phyloP scores from a whole-genome alignment of 1,140 invertebrate species.

The Camponotus pennsylvanicus region DNA sequence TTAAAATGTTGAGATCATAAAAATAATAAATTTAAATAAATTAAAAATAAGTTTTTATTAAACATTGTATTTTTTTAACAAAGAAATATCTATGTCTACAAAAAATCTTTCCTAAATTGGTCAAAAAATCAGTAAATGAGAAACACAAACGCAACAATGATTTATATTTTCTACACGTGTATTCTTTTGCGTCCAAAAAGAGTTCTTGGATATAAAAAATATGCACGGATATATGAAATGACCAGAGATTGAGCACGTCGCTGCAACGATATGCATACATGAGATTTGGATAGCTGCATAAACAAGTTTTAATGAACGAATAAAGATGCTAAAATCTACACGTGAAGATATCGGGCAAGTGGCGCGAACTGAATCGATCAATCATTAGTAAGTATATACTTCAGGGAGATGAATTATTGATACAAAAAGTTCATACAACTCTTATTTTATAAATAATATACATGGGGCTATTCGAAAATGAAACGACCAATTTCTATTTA shows the following conservation, averaged over 20 bases:
- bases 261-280: background rate
- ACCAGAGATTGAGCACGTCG: constrained; percentile 36
- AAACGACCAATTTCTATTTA: background rate
- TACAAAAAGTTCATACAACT: constrained; percentile 40
- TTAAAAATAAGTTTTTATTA: constrained; percentile 2
- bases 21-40: background rate
- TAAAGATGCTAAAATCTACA: background rate
- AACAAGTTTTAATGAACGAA: constrained; percentile 6
- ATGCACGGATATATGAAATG: background rate
- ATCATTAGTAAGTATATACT: background rate
- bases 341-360: background rate
- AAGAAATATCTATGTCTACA: background rate
- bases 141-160: background rate
- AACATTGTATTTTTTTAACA: background rate
- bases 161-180: constrained; percentile 8
- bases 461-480: constrained; percentile 9
- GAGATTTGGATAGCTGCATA: background rate
- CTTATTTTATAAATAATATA: constrained; percentile 42
- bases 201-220: constrained; percentile 11
- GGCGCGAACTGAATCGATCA: background rate
- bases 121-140: background rate
- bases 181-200: constrained; percentile 18
- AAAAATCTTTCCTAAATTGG: background rate
- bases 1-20: background rate
- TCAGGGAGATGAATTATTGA: background rate